phyloP scores from a whole-genome alignment of 2,888 invertebrate species.

The Lottia scabra region DNA sequence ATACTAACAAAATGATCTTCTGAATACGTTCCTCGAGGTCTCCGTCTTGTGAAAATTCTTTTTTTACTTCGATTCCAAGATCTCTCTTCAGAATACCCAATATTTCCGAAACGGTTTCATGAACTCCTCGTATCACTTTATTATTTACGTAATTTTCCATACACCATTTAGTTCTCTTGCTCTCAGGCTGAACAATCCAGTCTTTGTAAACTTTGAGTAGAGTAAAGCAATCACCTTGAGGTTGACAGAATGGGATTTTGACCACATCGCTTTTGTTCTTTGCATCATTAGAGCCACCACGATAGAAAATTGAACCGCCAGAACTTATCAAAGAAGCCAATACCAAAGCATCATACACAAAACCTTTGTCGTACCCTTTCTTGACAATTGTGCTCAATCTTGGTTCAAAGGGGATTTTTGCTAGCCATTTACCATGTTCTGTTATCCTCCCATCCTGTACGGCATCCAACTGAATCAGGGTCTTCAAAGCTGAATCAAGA shows the following conservation, averaged over 20 bases:
- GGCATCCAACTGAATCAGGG: conserved; percentile 57
- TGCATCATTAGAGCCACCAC: conserved; percentile 49
- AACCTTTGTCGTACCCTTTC: conserved; percentile 40
- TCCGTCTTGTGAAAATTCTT: conserved; percentile 30
- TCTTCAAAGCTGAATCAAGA: conserved; percentile 47
- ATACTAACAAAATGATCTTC: conserved; percentile 47
- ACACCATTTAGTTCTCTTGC: conserved; percentile 58
- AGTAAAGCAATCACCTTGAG: conserved; percentile 58
- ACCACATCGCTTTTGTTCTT: conserved; percentile 48
- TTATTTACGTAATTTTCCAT: conserved; percentile 63
- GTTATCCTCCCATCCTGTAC: conserved; percentile 50
- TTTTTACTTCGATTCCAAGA: conserved; percentile 28
- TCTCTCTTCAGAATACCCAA: conserved; percentile 43
- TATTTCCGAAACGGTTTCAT: conserved; percentile 51
- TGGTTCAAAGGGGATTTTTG: conserved; percentile 63
- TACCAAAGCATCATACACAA: conserved; percentile 54
- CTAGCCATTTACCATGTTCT: conserved; percentile 57
- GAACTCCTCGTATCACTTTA: conserved; percentile 55
- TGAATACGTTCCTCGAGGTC: conserved; percentile 32
- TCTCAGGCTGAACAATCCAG: conserved; percentile 50
- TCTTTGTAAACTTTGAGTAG: conserved; percentile 52
- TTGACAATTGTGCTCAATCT: conserved; percentile 51
- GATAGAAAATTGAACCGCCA: conserved; percentile 60
- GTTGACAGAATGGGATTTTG: conserved; percentile 55
- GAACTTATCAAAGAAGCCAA: conserved; percentile 56